Percentiles rank a stretch among this genome's conserved stretches.
Evolutionary conservation across 1,140 invertebrate species (phyloP).

Genomic region (Microplitis demolitor): DNA sequence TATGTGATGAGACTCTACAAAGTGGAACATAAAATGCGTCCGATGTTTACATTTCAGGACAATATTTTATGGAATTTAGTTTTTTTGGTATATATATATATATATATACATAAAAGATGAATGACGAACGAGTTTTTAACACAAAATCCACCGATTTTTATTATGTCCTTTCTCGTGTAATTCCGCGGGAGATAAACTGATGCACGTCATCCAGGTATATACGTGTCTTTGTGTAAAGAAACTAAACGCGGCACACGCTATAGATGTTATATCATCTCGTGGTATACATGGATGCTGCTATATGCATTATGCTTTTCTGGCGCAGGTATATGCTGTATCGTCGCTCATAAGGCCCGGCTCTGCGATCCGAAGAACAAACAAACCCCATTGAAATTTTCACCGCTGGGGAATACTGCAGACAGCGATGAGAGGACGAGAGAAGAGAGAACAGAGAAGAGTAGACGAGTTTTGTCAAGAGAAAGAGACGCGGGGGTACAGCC

Average conservation of each 20-base stretch:
- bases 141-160: no score
- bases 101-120: background rate
- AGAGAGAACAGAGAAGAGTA: background rate
- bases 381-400: conserved; percentile 51
- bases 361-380: conserved; percentile 56
- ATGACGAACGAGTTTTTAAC: no score
- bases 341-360: conserved; percentile 27
- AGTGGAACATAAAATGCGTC: conserved; percentile 56
- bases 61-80: conserved; percentile 50
- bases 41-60: conserved; percentile 55
- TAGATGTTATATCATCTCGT: background rate
- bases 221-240: background rate
- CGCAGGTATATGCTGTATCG: conserved; percentile 18
- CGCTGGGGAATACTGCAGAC: conserved; percentile 28
- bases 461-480: background rate
- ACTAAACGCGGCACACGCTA: conserved; percentile 13
- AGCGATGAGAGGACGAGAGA: background rate
- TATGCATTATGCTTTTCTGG: conserved; percentile 7
- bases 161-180: no score
- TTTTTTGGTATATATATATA: conserved; percentile 42
- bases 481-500: background rate
- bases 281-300: background rate
- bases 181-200: no score
- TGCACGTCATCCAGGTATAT: no score
- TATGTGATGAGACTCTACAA: conserved; percentile 36